phyloP scores from a whole-genome alignment of 2,888 invertebrate genomes.

The Apocheima hispidaria region DNA sequence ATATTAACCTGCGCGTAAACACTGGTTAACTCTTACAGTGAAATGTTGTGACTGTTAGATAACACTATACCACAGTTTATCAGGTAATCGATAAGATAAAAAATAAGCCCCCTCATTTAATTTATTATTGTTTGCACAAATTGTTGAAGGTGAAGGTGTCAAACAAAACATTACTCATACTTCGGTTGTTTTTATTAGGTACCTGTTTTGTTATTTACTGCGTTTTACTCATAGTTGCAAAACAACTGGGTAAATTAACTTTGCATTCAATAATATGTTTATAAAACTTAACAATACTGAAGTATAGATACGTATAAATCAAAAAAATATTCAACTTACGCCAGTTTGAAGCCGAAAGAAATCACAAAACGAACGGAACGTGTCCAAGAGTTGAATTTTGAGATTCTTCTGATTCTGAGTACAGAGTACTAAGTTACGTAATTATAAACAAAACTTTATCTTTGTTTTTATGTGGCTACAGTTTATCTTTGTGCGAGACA shows the following conservation, averaged over 20 bases:
- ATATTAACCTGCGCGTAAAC: slow-evolving; percentile 1
- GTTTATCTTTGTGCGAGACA: slow-evolving; percentile 38
- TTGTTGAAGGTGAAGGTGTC: too few species aligned
- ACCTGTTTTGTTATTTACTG: too few species aligned
- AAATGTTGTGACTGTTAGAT: slow-evolving; percentile 11
- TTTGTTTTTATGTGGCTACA: slow-evolving; percentile 22
- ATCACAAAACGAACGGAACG: slow-evolving; percentile 26
- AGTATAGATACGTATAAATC: background rate
- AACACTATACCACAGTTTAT: slow-evolving; percentile 6
- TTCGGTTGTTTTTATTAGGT: too few species aligned
- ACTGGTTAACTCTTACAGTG: slow-evolving; percentile 2
- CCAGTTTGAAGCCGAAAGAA: slow-evolving; percentile 32
- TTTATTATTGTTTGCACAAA: background rate
- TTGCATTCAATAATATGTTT: too few species aligned
- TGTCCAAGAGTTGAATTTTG: slow-evolving; percentile 23
- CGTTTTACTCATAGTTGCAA: too few species aligned
- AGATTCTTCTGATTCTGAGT: slow-evolving; percentile 29
- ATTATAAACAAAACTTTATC: slow-evolving; percentile 45
- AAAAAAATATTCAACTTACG: slow-evolving; percentile 32
- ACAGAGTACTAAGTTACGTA: slow-evolving; percentile 30
- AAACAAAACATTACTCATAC: too few species aligned
- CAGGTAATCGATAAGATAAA: slow-evolving; percentile 1
- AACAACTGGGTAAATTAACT: too few species aligned
- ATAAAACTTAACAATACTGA: too few species aligned
- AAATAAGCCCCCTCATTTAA: too few species aligned